A percentile compares a stretch with the other conserved stretches of the same genome.
Conservation (phyloP, 2,113 vertebrate genomes). For the Tetrax tetrax region DNA sequence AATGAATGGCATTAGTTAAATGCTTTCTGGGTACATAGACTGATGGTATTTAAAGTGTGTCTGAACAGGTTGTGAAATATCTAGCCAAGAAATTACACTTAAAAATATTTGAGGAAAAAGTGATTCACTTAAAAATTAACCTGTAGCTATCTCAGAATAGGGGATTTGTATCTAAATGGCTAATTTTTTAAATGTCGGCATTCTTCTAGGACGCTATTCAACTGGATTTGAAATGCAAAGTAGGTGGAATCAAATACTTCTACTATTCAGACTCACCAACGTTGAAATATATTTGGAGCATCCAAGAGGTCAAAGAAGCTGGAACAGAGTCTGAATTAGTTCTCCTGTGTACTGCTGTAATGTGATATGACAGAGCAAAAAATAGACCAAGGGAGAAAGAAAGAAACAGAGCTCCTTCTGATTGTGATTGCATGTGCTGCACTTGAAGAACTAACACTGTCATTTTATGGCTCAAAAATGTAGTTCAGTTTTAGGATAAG, state of each 20-base stretch:
- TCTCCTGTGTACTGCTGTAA: slow-evolving; percentile 25
- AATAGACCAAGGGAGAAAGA: not conserved
- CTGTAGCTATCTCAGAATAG: not conserved
- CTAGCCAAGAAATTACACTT: not conserved
- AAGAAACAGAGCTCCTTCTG: not conserved
- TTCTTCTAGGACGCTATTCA: slow-evolving; percentile 19
- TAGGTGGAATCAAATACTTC: slow-evolving; percentile 23
- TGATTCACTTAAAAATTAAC: not conserved
- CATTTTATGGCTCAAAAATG: not conserved
- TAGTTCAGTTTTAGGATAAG: not conserved
- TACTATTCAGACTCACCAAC: slow-evolving; percentile 1
- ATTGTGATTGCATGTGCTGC: not conserved
- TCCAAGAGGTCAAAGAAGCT: slow-evolving; percentile 16
- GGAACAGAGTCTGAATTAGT: slow-evolving; percentile 1
- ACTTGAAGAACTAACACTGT: not conserved
- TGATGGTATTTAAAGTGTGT: not conserved
- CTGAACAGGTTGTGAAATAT: slow-evolving; percentile 31
- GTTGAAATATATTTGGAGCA: slow-evolving; percentile 30
- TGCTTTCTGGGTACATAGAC: not conserved
- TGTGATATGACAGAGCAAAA: not conserved
- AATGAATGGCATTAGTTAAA: not conserved
- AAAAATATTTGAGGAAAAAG: not conserved
- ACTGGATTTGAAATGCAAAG: slow-evolving; percentile 38
- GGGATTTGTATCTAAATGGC: not conserved
- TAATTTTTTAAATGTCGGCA: not conserved